A percentile compares a stretch with the other conserved stretches of the same genome.
Evolutionary conservation across 2,113 vertebrate species (phyloP).

Genomic region (Oryzias javanicus): DNA sequence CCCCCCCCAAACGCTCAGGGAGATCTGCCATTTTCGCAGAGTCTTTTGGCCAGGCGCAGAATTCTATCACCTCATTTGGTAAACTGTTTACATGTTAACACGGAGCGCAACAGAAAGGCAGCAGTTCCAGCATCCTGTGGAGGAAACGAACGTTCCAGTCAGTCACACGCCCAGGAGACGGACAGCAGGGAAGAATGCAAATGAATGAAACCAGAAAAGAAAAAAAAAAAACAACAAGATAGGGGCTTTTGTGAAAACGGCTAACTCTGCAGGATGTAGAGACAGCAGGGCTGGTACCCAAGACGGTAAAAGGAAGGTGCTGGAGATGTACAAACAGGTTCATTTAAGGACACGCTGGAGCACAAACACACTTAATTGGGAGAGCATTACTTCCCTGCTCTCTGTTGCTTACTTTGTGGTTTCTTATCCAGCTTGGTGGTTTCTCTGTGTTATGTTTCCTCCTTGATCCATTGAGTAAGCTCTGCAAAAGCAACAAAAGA

Average conservation of each 20-base stretch:
- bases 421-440: constrained; percentile 45
- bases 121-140: constrained; percentile 60
- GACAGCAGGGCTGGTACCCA: constrained; percentile 41
- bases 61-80: constrained; percentile 32
- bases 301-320: constrained; percentile 45
- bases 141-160: constrained; percentile 49
- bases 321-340: constrained; percentile 45
- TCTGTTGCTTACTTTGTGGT: constrained; percentile 49
- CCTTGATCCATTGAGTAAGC: constrained; percentile 32
- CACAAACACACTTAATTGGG: constrained; percentile 40
- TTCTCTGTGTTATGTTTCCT: constrained; percentile 34
- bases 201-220: constrained; percentile 40
- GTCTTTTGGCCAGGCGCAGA: constrained; percentile 3
- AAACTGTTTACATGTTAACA: constrained; percentile 12
- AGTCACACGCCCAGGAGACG: constrained; percentile 28
- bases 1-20: neutral
- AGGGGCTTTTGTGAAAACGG: constrained; percentile 16
- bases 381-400: constrained; percentile 37
- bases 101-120: constrained; percentile 12
- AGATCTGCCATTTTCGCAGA: neutral
- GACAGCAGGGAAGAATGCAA: constrained; percentile 54
- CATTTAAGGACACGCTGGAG: constrained; percentile 52
- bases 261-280: constrained; percentile 21
- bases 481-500: constrained; percentile 35
- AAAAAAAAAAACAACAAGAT: constrained; percentile 26